phyloP scores from a whole-genome alignment of 1,140 invertebrate genomes.

The Neodiprion pinetum region DNA sequence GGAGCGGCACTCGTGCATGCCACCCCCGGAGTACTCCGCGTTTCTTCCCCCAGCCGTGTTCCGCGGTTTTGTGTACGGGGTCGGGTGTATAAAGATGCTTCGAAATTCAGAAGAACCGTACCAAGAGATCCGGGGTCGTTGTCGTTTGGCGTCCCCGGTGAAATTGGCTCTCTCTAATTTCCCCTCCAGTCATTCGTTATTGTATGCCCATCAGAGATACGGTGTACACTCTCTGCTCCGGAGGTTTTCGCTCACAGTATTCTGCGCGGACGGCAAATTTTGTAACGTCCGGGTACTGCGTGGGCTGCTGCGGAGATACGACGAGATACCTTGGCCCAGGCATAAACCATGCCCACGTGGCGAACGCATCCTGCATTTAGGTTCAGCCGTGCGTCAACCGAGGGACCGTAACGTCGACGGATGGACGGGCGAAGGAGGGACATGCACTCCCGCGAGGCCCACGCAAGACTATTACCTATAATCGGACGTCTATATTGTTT shows the following conservation, averaged over 20 bases:
- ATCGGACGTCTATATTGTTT: slow-evolving; percentile 49
- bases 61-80: neutral
- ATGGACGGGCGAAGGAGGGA: neutral
- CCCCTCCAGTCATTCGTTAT: slow-evolving; percentile 4
- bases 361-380: no score
- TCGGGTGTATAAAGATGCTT: neutral
- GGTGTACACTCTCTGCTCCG: neutral
- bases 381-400: no score
- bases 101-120: neutral
- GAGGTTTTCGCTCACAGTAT: neutral
- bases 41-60: neutral
- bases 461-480: slow-evolving; percentile 35
- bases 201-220: neutral
- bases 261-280: neutral
- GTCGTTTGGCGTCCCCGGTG: neutral
- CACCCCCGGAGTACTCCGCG: slow-evolving; percentile 36
- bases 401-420: no score
- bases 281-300: neutral
- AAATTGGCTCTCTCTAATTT: slow-evolving; percentile 11
- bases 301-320: neutral
- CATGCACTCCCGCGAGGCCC: slow-evolving; percentile 23
- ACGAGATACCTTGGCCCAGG: neutral
- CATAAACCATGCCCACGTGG: neutral
- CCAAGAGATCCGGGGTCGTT: neutral
- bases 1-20: slow-evolving; percentile 57